phyloP scores from a whole-genome alignment of 2,113 vertebrate genomes.

The Rhynchopsitta pachyrhyncha region DNA sequence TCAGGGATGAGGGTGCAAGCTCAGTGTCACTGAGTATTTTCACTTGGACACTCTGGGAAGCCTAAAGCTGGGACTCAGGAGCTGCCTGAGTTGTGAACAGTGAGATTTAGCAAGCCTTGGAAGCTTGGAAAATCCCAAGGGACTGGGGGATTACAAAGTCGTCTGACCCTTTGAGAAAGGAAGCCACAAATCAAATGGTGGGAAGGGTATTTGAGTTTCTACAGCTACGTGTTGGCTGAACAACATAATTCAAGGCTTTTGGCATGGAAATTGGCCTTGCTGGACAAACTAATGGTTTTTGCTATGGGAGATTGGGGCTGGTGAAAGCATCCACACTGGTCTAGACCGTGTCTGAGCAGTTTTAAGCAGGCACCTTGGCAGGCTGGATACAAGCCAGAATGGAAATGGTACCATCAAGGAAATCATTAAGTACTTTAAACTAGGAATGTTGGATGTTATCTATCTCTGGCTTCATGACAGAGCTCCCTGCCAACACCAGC shows the following conservation, averaged over 20 bases:
- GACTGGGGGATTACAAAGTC: not conserved
- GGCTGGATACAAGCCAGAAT: not conserved
- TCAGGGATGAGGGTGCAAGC: not conserved
- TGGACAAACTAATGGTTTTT: not conserved
- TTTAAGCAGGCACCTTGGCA: not conserved
- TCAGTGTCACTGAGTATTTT: not conserved
- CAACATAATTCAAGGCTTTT: not conserved
- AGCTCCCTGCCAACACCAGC: not conserved
- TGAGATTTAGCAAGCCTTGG: not conserved
- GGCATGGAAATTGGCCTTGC: not conserved
- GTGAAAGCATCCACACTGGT: rapidly evolving
- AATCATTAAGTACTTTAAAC: not conserved
- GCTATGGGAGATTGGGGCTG: not conserved
- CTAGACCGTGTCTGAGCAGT: not conserved
- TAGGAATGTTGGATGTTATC: not conserved
- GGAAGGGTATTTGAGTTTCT: not conserved
- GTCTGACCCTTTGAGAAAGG: not conserved
- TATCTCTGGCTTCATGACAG: not conserved
- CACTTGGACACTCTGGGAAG: not conserved
- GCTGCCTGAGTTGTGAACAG: not conserved
- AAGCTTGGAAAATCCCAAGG: not conserved
- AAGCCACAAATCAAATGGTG: not conserved
- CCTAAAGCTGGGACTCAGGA: not conserved
- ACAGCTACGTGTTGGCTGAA: not conserved
- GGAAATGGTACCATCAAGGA: not conserved